These are phyloP conservation scores for Herpetotheres cachinnans DNA, from an alignment of 2,113 vertebrate genomes.

Conservation along the genomic window DNA sequence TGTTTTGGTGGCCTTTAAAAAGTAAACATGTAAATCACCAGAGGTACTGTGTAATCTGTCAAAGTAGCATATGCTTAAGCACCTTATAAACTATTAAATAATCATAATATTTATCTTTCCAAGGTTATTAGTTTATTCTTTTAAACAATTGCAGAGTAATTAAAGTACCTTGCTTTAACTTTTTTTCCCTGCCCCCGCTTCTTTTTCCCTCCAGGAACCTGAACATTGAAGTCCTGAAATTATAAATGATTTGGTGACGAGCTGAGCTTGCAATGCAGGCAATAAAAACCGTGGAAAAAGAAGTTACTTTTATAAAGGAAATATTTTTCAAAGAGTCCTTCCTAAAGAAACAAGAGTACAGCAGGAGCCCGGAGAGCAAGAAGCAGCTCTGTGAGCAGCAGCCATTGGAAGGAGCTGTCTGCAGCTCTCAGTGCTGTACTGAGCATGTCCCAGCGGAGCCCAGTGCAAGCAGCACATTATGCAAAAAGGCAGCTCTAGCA, in stretches of 20 bases:
- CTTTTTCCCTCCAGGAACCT: neutral
- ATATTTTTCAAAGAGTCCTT: constrained; percentile 76
- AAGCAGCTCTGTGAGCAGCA: constrained; percentile 48
- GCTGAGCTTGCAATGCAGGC: constrained; percentile 56
- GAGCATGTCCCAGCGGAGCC: constrained; percentile 81
- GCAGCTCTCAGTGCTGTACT: constrained; percentile 67
- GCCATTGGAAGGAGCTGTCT: constrained; percentile 75
- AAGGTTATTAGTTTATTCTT: neutral
- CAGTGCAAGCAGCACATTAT: constrained; percentile 76
- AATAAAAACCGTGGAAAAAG: constrained; percentile 76
- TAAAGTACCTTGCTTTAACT: neutral
- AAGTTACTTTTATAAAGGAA: constrained; percentile 77
- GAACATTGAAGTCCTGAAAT: neutral
- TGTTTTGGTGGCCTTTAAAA: neutral
- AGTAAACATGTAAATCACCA: neutral
- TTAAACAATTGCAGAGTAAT: neutral
- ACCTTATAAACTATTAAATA: constrained; percentile 3
- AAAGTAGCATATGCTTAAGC: neutral
- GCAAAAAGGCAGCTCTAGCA: constrained; percentile 78
- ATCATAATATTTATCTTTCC: constrained; percentile 4
- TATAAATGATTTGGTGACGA: neutral
- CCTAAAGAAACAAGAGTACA: constrained; percentile 66
- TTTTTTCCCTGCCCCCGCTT: neutral
- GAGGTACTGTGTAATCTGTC: neutral
- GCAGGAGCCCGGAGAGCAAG: neutral